These are phyloP conservation scores for Cephus pygmeus DNA, from an alignment of 2,888 invertebrate genomes.

Conservation along the genomic window DNA sequence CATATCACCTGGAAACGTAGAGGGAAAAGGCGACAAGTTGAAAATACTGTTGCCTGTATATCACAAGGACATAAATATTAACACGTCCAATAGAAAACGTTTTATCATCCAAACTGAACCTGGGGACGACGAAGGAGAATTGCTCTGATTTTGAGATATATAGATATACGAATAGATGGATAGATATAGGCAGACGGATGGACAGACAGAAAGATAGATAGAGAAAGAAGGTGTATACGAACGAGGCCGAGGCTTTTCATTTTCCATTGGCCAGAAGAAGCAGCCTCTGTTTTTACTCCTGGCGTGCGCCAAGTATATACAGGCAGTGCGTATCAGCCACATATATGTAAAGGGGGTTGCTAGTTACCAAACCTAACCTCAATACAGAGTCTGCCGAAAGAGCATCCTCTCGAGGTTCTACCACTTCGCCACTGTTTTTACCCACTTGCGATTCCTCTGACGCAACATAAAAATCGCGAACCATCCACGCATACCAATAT, in stretches of 20 bases:
- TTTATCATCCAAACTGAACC: background rate
- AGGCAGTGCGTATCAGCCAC: background rate
- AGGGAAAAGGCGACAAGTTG: constrained; percentile 1
- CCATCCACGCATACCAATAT: background rate
- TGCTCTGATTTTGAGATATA: background rate
- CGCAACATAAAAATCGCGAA: background rate
- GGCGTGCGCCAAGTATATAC: background rate
- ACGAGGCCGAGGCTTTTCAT: background rate
- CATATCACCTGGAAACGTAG: constrained; percentile 6
- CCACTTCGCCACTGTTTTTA: background rate
- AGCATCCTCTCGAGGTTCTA: background rate
- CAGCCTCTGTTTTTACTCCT: background rate
- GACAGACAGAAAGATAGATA: background rate
- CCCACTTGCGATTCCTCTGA: background rate
- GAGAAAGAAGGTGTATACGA: background rate
- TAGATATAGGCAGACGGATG: background rate
- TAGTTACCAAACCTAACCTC: background rate
- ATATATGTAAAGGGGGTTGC: background rate
- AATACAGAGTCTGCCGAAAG: background rate
- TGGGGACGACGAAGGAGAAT: background rate
- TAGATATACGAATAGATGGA: background rate
- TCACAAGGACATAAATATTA: constrained; percentile 15
- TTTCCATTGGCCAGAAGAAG: background rate
- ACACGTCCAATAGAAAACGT: background rate
- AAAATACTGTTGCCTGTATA: constrained; percentile 11